Conservation (phyloP, 1,140 invertebrate genomes). For the Zeugodacus cucurbitae region DNA sequence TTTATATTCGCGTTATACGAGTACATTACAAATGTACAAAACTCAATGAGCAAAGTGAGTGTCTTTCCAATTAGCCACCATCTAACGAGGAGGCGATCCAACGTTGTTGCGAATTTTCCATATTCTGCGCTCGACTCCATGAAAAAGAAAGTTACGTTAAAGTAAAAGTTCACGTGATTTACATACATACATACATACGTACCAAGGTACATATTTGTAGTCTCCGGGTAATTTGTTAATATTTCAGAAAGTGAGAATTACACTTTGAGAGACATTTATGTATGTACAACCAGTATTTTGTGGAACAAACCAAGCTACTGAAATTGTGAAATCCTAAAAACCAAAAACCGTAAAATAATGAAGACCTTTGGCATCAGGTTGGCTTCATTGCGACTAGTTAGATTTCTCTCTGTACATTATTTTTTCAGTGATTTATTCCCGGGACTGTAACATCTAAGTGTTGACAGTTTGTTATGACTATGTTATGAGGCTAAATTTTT, state of each 20-base stretch:
- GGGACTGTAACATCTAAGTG: too few relatives aligned
- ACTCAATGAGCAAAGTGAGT: too few relatives aligned
- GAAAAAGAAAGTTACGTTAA: conserved; percentile 21
- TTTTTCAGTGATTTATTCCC: too few relatives aligned
- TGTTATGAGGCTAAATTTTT: too few relatives aligned
- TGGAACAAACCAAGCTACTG: not conserved
- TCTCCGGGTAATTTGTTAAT: not conserved
- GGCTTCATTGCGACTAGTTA: too few relatives aligned
- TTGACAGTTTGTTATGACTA: too few relatives aligned
- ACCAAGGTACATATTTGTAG: not conserved
- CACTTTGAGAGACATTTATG: not conserved
- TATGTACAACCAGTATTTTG: not conserved
- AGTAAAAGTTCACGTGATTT: not conserved
- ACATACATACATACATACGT: not conserved
- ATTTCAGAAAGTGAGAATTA: not conserved
- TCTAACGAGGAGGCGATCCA: not conserved
- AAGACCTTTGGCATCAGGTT: not conserved
- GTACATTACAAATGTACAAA: too few relatives aligned
- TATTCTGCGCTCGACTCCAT: not conserved
- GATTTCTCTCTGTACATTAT: too few relatives aligned
- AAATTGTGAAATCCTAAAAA: not conserved
- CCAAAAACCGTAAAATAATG: not conserved
- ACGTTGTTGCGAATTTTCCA: not conserved
- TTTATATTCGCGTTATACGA: too few relatives aligned
- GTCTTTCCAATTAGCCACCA: too few relatives aligned